Percentiles rank a stretch among this genome's conserved stretches.
phyloP scores from a whole-genome alignment of 2,888 invertebrate species.

The Pandemis corylana region DNA sequence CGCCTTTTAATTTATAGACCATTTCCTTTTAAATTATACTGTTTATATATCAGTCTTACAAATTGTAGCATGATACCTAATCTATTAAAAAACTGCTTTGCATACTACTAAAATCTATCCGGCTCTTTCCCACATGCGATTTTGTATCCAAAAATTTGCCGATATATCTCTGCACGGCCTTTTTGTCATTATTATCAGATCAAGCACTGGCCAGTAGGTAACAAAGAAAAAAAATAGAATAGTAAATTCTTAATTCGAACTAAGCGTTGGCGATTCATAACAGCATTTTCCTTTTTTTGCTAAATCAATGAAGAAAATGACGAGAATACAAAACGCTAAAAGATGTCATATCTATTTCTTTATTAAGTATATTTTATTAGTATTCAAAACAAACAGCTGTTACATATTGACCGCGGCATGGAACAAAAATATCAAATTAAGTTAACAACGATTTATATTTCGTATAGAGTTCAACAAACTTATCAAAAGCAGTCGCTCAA shows the following conservation, averaged over 20 bases:
- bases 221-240: neutral
- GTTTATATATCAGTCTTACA: neutral
- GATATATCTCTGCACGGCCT: neutral
- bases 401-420: neutral
- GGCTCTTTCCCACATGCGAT: neutral
- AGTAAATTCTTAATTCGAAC: neutral
- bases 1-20: neutral
- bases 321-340: neutral
- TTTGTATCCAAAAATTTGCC: neutral
- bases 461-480: constrained; percentile 19
- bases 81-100: no score
- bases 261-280: neutral
- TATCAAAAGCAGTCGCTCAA: constrained; percentile 12
- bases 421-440: constrained; percentile 2
- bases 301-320: neutral
- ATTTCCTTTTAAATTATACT: neutral
- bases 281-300: neutral
- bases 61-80: neutral
- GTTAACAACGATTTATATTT: neutral
- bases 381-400: neutral
- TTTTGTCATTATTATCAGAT: neutral
- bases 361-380: no score
- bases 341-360: no score
- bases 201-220: neutral
- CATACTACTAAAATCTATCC: no score